Base-by-base conservation (phyloP, 2,888 invertebrate genomes). In the Herminia tarsipennalis region DNA sequence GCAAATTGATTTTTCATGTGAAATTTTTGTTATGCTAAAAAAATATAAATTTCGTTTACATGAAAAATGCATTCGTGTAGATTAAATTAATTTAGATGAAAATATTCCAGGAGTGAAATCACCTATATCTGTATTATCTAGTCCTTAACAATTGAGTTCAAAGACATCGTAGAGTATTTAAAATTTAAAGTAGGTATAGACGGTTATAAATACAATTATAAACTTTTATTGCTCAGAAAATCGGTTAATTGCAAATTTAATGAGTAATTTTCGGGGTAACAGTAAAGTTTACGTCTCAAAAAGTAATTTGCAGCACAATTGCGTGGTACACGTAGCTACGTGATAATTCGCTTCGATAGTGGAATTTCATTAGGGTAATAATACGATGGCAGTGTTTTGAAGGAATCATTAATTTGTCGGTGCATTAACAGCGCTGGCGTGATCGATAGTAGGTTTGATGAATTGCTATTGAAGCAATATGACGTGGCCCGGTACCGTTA, bases 361-460 rank as follows among this genome's bases (percentile, higher is more conserved):
- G 46, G 57, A 70, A 70, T 66, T 76, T 70, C 69, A 73, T 73
- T 73, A 66, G 56, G 61, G 57, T 72, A 72, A 68, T 70, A 68
- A 76, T 69, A 70, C 63, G 43, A 65, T 61, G 66, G 58, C 56
- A 59, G 61, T 74, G 70, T 77, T 78, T 74, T 73, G 69, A 78
- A 73, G 65, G 72, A 73, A 75, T 76, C 83, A 79, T 83, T 81
- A 83, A 81, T 82, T 76, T 73, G 73, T 76, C 53, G 60, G 69
- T 80, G 79, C 79, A 80, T 83, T 78, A 78, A 76, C 66, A 56
- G 52, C 30, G 52, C 28, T 61, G 59, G 60, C 66, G 68, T 79
- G 82, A 81, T 81, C 76, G 81, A 83, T 80, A 66, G 70, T 63
- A 49, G 60, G 66, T 77, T 78, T 82, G 81, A 83, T 79, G 76